Evolutionary conservation across 2,888 invertebrate species (phyloP).

Genomic region (Patella caerulea): DNA sequence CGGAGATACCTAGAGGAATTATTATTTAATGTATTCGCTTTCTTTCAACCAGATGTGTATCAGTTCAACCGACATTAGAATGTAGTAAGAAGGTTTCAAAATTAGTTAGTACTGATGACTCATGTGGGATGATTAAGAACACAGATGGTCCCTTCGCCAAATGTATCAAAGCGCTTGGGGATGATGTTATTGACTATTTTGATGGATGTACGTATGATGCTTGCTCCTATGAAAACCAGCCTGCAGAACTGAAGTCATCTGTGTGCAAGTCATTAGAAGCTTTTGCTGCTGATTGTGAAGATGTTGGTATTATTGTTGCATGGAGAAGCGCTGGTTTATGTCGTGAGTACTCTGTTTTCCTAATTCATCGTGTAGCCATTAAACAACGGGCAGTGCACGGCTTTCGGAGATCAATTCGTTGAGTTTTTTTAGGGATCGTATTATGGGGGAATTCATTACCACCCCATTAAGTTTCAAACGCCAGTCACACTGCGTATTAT

Average conservation of each 20-base stretch:
- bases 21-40: too few species aligned
- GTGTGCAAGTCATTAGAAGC: slow-evolving; percentile 37
- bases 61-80: slow-evolving; percentile 15
- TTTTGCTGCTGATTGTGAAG: slow-evolving; percentile 39
- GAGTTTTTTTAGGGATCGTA: too few species aligned
- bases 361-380: too few species aligned
- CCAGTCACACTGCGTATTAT: too few species aligned
- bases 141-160: slow-evolving; percentile 31
- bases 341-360: slow-evolving; percentile 26
- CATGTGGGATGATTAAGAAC: slow-evolving; percentile 32
- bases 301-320: slow-evolving; percentile 28
- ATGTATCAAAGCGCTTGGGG: slow-evolving; percentile 26
- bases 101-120: slow-evolving; percentile 15
- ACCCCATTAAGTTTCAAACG: too few species aligned
- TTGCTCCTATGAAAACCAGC: slow-evolving; percentile 32
- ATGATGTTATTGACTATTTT: slow-evolving; percentile 28
- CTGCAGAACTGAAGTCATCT: slow-evolving; percentile 13
- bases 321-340: slow-evolving; percentile 37
- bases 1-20: too few species aligned
- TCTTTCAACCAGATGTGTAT: slow-evolving; percentile 19
- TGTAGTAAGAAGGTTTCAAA: slow-evolving; percentile 19
- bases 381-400: too few species aligned
- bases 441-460: too few species aligned
- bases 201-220: slow-evolving; percentile 38
- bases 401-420: too few species aligned